Percentiles rank a stretch among this genome's conserved stretches.
phyloP scores from a whole-genome alignment of 2,888 invertebrate genomes.

The Zelleria hepariella region DNA sequence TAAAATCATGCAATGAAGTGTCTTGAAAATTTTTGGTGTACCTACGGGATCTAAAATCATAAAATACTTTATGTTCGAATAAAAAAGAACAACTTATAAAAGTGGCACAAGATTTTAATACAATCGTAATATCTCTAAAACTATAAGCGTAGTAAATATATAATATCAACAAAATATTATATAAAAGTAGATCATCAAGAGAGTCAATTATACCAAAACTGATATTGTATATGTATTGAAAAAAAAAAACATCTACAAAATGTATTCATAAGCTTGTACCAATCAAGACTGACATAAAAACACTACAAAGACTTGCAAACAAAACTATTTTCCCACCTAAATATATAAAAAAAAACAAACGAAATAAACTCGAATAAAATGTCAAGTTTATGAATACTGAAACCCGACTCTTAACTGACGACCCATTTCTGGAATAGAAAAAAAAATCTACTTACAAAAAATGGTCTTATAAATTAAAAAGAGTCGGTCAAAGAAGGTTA shows the following conservation, averaged over 20 bases:
- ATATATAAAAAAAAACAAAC: neutral
- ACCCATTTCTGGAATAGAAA: neutral
- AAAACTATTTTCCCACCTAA: constrained; percentile 1
- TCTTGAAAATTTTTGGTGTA: neutral
- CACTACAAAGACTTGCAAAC: neutral
- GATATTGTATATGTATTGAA: neutral
- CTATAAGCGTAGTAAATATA: neutral
- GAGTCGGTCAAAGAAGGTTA: neutral
- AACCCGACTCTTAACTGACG: neutral
- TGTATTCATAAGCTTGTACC: neutral
- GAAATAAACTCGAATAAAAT: neutral
- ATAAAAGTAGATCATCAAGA: neutral
- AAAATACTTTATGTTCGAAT: neutral
- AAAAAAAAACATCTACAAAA: neutral
- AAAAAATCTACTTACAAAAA: neutral
- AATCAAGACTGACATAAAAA: neutral
- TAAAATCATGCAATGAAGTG: neutral
- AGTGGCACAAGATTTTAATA: neutral
- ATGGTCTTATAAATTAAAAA: neutral
- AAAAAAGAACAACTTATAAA: neutral
- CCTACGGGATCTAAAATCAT: neutral
- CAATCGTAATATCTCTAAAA: neutral
- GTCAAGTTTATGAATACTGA: neutral
- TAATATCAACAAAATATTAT: neutral
- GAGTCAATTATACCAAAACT: constrained; percentile 1